phyloP scores from a whole-genome alignment of 2,888 invertebrate species.

The Ochropacha duplaris region DNA sequence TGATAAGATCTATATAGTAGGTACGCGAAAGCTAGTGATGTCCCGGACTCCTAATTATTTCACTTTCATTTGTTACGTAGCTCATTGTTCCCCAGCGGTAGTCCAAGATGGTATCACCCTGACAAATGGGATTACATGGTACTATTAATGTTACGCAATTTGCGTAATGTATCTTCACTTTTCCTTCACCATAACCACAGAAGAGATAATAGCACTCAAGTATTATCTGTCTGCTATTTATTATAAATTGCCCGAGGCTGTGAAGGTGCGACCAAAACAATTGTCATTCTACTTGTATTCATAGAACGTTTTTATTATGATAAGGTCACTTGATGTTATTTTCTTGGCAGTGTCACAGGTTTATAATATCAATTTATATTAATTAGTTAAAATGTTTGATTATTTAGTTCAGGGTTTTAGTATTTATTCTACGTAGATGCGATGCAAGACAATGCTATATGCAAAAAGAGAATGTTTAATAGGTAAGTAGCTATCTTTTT shows the following conservation, averaged over 20 bases:
- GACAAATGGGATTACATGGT: constrained; percentile 68
- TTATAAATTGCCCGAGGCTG: not conserved
- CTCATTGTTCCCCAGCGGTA: constrained; percentile 54
- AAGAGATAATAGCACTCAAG: constrained; percentile 14
- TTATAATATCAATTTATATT: not conserved
- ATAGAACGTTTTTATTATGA: not conserved
- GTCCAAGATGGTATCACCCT: constrained; percentile 63
- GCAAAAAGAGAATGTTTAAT: not conserved
- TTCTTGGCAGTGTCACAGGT: not conserved
- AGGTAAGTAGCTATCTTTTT: not conserved
- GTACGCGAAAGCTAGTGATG: constrained; percentile 59
- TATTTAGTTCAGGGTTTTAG: constrained; percentile 1
- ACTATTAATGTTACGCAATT: constrained; percentile 62
- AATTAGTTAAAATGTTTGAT: not conserved
- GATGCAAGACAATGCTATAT: not conserved
- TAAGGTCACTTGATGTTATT: not conserved
- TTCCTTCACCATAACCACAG: constrained; percentile 28
- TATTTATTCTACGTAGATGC: not conserved
- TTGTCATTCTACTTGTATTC: not conserved
- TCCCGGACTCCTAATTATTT: constrained; percentile 71
- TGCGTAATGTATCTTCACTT: constrained; percentile 52
- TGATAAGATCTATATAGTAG: constrained; percentile 37
- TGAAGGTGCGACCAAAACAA: not conserved
- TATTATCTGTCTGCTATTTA: not conserved
- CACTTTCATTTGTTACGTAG: constrained; percentile 68